Evolutionary conservation across 2,888 invertebrate genomes (phyloP), one percentile per base, ranked within the genome.

Genomic region (Heteromurus nitidus): DNA sequence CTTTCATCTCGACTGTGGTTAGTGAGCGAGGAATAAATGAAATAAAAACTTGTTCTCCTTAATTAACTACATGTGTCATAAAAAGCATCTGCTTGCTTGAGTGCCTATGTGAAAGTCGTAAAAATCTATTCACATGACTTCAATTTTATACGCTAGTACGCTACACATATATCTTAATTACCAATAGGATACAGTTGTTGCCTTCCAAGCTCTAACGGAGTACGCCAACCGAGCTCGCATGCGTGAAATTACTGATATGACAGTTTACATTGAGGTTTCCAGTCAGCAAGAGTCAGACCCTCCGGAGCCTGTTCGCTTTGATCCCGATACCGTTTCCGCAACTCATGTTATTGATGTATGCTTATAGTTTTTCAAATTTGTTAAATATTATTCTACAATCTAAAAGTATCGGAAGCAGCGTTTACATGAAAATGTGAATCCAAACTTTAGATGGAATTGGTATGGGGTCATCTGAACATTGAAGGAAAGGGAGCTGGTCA

Each of bases 381-480:
- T 3, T 62, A 30, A 36, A 18, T 16, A 24, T 24, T 20, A 11
- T 18, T 64, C 28, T 85, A 86, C n/a, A n/a, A n/a, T n/a, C n/a
- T n/a, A n/a, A n/a, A n/a, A n/a, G n/a, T n/a, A n/a, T n/a, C n/a
- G n/a, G n/a, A n/a, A n/a, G n/a, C n/a, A n/a, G n/a, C n/a, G n/a
- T n/a, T n/a, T n/a, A n/a, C n/a, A n/a, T n/a, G n/a, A n/a, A n/a
- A n/a, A n/a, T n/a, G n/a, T n/a, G n/a, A n/a, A n/a, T n/a, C n/a
- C n/a, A n/a, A n/a, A n/a, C n/a, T n/a, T 0, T 87, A 89, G 64
- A 77, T 77, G 77, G 77, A 77, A 9, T 47, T 77, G 69, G 90
- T 91, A 1, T 92, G 90, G 90, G 91, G 91, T 28, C 90, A 90
- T 85, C 89, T 91, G n/a, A 89, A 90, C 82, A 89, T 91, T 1